Percentiles rank a stretch among this genome's conserved stretches.
Conservation (phyloP, 2,797 vertebrate genomes). For the Eulemur albifrons region DNA sequence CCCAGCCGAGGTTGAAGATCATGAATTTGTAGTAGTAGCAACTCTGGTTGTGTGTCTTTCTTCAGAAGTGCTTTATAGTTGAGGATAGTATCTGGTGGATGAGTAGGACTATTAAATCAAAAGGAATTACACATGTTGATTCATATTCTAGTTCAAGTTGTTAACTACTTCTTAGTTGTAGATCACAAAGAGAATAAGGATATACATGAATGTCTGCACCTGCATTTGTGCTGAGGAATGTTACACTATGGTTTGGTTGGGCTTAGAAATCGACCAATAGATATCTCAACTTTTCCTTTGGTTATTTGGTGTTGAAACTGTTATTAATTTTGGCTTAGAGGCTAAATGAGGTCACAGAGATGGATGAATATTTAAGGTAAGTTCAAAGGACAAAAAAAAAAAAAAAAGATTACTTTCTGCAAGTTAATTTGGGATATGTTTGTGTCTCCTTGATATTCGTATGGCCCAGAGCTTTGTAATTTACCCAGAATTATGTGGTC, state of each 20-base stretch:
- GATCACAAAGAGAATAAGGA: not conserved
- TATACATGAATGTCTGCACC: not conserved
- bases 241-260: not conserved
- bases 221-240: not conserved
- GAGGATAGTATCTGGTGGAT: not conserved
- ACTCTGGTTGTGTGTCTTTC: not conserved
- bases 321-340: not conserved
- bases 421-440: not conserved
- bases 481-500: not conserved
- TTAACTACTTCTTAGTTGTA: conserved; percentile 12
- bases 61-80: not conserved
- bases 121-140: not conserved
- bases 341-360: not conserved
- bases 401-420: not conserved
- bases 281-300: not conserved
- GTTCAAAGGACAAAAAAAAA: not conserved
- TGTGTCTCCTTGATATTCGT: not conserved
- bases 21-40: not conserved
- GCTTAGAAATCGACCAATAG: not conserved
- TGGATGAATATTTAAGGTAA: not conserved
- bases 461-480: not conserved
- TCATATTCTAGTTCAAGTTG: not conserved
- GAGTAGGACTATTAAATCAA: not conserved
- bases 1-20: not conserved
- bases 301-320: not conserved